Evolutionary conservation across 2,888 invertebrate genomes (phyloP), one percentile per base, ranked within the genome.

Genomic region (Caenorhabditis doughertyi): DNA sequence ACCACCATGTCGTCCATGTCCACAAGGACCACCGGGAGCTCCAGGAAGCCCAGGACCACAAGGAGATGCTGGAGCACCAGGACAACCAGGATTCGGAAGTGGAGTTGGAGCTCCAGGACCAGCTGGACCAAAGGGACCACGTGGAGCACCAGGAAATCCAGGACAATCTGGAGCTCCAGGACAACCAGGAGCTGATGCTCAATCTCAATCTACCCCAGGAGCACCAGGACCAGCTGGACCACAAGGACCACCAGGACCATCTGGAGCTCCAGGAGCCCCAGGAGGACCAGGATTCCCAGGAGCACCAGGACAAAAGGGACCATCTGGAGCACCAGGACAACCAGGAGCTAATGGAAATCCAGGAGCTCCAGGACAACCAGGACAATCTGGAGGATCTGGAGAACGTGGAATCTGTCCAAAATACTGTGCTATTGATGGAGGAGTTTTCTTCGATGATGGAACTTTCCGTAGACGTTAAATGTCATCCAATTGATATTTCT

Each of bases 391-490:
- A 51, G 80, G 56, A 44, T 58, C 73, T 7, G 89, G 89, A 83
- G 89, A 89, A 84, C 85, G 85, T 73, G 89, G 89, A 72, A 89
- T 89, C 83, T 89, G 89, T 81, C 89, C 89, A 73, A 89, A 89
- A 79, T 89, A 89, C 83, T 89, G 89, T 74, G 89, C 89, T 80
- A 86, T 89, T 83, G 89, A 89, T 60, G 89, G 89, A 44, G 89
- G 89, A 80, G 89, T 89, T 73, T 89, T 89, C 88, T 89, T 89
- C 89, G 89, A 89, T 77, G 89, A 89, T 82, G 89, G 89, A 79
- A 88, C 88, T 67, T 70, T 80, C 68, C 72, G 60, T 39, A 60
- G 60, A 72, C 71, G 60, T 72, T 72, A 72, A 60, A 23, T 29
- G 13, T 18, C 44, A 21, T 42, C 16, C 39, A 39, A 2, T 5